Conservation (phyloP, 2,888 invertebrate genomes). For the Aethes cnicana region DNA sequence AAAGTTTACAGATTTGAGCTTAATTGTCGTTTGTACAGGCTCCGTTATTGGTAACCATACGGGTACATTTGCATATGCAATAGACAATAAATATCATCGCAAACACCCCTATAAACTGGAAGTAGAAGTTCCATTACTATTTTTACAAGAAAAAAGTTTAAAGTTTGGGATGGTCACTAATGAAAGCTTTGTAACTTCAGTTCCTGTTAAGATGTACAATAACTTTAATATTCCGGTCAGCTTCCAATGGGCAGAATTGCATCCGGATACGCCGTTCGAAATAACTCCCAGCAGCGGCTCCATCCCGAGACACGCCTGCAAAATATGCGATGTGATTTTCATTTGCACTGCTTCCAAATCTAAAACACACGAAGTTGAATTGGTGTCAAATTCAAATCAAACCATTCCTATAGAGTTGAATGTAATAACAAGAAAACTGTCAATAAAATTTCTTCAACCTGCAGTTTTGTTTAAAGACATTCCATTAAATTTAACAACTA, state of each 20-base stretch:
- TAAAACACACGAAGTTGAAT: conserved; percentile 64
- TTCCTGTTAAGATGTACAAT: conserved; percentile 64
- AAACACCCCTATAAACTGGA: conserved; percentile 58
- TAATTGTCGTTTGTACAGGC: conserved; percentile 56
- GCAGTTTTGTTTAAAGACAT: conserved; percentile 65
- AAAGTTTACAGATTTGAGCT: conserved; percentile 41
- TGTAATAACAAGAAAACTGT: conserved; percentile 63
- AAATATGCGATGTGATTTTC: conserved; percentile 64
- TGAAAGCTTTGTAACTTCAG: conserved; percentile 65
- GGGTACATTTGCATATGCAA: conserved; percentile 57
- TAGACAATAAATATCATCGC: conserved; percentile 57
- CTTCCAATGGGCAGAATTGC: conserved; percentile 59
- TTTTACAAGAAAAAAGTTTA: conserved; percentile 54
- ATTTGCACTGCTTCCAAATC: conserved; percentile 61
- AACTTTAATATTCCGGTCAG: conserved; percentile 59
- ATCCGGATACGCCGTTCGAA: conserved; percentile 63
- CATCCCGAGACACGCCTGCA: conserved; percentile 55
- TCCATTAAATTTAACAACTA: conserved; percentile 62
- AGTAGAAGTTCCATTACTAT: conserved; percentile 56
- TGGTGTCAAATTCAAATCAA: conserved; percentile 47
- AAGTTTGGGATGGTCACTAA: conserved; percentile 75
- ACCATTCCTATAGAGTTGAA: conserved; percentile 58
- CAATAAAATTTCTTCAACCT: conserved; percentile 66
- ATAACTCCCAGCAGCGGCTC: conserved; percentile 59
- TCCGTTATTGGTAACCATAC: conserved; percentile 48